These are phyloP conservation scores for Aphelinus atriplicis DNA, from an alignment of 1,140 invertebrate genomes.

Conservation along the genomic window DNA sequence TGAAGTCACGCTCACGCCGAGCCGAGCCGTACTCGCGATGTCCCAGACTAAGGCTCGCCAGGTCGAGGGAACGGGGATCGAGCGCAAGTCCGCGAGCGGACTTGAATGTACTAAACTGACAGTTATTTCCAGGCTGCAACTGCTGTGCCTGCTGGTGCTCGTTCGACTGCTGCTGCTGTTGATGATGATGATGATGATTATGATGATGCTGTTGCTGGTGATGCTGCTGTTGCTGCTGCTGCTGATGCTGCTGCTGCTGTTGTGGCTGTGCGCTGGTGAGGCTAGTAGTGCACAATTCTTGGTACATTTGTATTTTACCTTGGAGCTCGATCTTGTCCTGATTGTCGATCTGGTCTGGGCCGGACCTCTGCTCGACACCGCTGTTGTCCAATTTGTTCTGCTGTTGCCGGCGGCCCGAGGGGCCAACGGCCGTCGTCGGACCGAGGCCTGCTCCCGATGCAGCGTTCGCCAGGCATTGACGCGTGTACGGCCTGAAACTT, in stretches of 20 bases:
- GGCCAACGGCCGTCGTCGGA: conserved; percentile 52
- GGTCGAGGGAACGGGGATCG: conserved; percentile 43
- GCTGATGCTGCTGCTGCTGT: conserved; percentile 10
- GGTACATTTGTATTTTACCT: conserved; percentile 56
- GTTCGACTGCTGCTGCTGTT: conserved; percentile 25
- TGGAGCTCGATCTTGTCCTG: conserved; percentile 62
- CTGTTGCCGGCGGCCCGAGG: conserved; percentile 50
- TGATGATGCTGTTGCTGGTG: conserved; percentile 24
- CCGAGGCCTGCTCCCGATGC: conserved; percentile 55
- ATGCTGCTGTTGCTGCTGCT: conserved; percentile 17
- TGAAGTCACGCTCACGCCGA: conserved; percentile 15
- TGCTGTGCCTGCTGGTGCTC: conserved; percentile 35
- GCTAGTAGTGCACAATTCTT: conserved; percentile 52
- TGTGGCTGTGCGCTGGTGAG: neutral
- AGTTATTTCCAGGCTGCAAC: conserved; percentile 31
- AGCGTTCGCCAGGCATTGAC: conserved; percentile 60
- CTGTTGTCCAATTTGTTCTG: conserved; percentile 39
- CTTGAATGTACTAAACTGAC: conserved; percentile 59
- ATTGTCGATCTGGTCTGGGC: conserved; percentile 54
- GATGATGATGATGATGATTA: neutral
- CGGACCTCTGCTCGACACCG: conserved; percentile 45
- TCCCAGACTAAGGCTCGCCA: conserved; percentile 46
- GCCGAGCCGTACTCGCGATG: conserved; percentile 42
- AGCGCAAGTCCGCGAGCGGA: conserved; percentile 42
- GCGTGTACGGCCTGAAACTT: conserved; percentile 55